Evolutionary conservation across 2,888 invertebrate genomes (phyloP), one percentile per base, ranked within the genome.

Genomic region (Myathropa florea): DNA sequence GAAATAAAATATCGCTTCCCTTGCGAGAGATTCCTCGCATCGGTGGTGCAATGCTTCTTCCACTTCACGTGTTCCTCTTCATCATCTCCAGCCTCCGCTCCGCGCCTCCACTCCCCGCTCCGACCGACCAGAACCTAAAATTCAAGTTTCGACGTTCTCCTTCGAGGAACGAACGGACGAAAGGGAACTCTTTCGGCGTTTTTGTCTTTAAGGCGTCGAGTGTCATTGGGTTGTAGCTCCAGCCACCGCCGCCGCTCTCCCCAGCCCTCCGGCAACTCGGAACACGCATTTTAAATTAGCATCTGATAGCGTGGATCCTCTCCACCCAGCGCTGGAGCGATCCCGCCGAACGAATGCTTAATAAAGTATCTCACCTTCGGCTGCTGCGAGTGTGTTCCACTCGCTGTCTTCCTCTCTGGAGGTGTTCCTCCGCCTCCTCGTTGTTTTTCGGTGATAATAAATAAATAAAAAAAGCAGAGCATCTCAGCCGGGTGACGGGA

Each of bases 1-100:
- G 60, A 82, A 86, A 86, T 86, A 82, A 86, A 86, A 86, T 86
- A 86, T 86, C 83, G 86, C 75, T 83, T 86, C 75, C 75, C 73
- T 79, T 78, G 71, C 71, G 65, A 77, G 30, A 75, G 65, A 83
- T 86, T 86, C 78, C 75, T 71, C 64, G 39, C 60, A 75, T 28
- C 73, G 68, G 21, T 60, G 68, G 61, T 68, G 72, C 67, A 61
- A 65, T 68, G 81, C 70, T 67, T 67, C 84, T 71, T 75, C 57
- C 67, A 76, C 76, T 67, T 76, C 59, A 81, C 7, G 18, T 75
- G 76, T 76, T 72, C 71, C 71, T 71, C 76, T 81, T 67, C 57
- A 76, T 81, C 84, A 82, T 78, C 67, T 24, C 18, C 36, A 60
- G 70, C 26, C 55, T 9, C 64, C 55, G 28, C 14, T 4, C 59